Evolutionary conservation across 2,888 invertebrate genomes (phyloP), one percentile per base, ranked within the genome.

Genomic region (Alloplasta piceator): DNA sequence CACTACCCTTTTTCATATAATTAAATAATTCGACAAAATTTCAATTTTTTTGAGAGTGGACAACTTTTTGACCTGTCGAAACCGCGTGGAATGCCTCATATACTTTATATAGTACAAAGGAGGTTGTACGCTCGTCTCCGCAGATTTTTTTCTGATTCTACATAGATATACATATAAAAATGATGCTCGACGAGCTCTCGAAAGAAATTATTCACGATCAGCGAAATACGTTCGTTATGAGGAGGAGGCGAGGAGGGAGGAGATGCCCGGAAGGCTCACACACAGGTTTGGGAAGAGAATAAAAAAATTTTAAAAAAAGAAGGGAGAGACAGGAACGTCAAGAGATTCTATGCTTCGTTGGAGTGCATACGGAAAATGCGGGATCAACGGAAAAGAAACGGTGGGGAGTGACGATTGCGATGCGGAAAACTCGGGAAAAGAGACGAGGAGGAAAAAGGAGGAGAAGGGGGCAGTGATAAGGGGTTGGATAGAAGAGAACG

Each of bases 151-250:
- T 26, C 26, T 26, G 26, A 26, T 26, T 26, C 26, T 26, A 26
- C 26, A 26, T 26, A 26, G 1, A 26, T 26, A 26, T 26, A 26
- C 26, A 26, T 26, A 26, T 26, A 3, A 26, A 26, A 26, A 26
- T 64, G 71, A 80, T 82, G 66, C 83, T 82, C 84, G 64, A 86
- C 84, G 80, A 78, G 82, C 82, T 75, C 85, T 84, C 80, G 83
- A 86, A 83, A 84, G 83, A 85, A 87, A 85, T 86, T 87, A 86
- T 86, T 87, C 87, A 81, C 78, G 84, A 87, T 85, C 87, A 86
- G 83, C 84, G 84, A 80, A 87, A 84, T 86, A 85, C 83, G 87
- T 85, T 85, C 86, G 84, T 85, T 85, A 86, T 80, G 80, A 78
- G 80, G 41, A 58, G 61, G n/a, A 38, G 48, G 9, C 6, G 16